Evolutionary conservation across 2,888 invertebrate genomes (phyloP).

Genomic region (Terebella lapidaria): DNA sequence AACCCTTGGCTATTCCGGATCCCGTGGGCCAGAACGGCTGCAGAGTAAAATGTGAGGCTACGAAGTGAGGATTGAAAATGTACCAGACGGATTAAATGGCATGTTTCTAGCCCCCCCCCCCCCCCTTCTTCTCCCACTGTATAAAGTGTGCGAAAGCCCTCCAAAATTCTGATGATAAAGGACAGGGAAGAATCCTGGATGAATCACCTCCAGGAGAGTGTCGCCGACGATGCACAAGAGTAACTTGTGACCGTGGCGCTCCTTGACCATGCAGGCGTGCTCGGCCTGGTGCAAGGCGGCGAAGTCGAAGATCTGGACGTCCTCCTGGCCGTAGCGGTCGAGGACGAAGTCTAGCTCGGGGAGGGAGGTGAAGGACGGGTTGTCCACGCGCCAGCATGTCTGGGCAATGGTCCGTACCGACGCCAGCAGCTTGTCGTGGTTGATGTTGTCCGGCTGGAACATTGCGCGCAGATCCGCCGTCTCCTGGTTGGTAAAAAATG

Average conservation of each 20-base stretch:
- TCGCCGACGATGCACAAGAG: slow-evolving; percentile 87
- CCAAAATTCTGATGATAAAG: too few species aligned
- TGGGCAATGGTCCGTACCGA: slow-evolving; percentile 84
- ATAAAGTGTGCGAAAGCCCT: too few species aligned
- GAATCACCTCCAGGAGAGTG: slow-evolving; percentile 75
- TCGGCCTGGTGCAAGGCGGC: slow-evolving; percentile 22
- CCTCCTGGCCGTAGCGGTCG: slow-evolving; percentile 21
- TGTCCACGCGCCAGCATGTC: slow-evolving; percentile 56
- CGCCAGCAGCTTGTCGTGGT: slow-evolving; percentile 75
- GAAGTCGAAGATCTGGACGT: slow-evolving; percentile 28
- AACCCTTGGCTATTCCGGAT: slow-evolving; percentile 90
- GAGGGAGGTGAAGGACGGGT: slow-evolving; percentile 7
- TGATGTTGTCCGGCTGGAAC: slow-evolving; percentile 79
- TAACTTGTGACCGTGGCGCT: slow-evolving; percentile 68
- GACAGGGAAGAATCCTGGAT: too few species aligned
- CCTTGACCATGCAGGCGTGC: slow-evolving; percentile 58
- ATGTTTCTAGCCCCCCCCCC: too few species aligned
- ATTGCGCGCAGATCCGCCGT: slow-evolving; percentile 51
- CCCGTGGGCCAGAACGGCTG: slow-evolving; percentile 51
- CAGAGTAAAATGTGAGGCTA: background rate
- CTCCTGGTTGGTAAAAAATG: too few species aligned
- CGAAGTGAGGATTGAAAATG: background rate
- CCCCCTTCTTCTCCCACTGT: too few species aligned
- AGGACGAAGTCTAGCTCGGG: slow-evolving; percentile 9
- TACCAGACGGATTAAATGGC: too few species aligned